Conservation (phyloP, 2,797 vertebrate genomes). For the Enteromius treurensis region DNA sequence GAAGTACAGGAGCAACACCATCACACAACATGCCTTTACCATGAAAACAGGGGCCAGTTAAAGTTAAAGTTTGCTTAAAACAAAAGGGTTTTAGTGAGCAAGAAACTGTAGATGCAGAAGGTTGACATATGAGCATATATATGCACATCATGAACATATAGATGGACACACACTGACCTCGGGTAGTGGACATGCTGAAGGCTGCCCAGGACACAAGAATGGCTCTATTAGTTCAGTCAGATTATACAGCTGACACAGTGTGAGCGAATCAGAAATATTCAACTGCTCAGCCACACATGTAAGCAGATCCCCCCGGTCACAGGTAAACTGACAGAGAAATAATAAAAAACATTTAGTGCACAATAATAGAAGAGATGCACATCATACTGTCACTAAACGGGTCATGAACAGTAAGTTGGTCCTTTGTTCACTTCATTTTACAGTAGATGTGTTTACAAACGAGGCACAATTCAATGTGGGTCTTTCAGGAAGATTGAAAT, state of each 20-base stretch:
- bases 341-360: neutral
- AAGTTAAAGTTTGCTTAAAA: neutral
- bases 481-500: neutral
- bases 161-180: slow-evolving; percentile 79
- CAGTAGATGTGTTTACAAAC: neutral
- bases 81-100: neutral
- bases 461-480: neutral
- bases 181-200: slow-evolving; percentile 87
- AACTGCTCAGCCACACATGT: slow-evolving; percentile 79
- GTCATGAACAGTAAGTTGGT: neutral
- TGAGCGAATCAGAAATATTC: slow-evolving; percentile 80
- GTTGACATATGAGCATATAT: neutral
- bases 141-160: neutral
- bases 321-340: slow-evolving; percentile 81
- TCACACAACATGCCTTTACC: slow-evolving; percentile 5
- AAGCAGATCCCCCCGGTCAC: slow-evolving; percentile 80
- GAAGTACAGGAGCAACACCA: slow-evolving; percentile 9
- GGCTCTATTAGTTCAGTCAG: slow-evolving; percentile 80
- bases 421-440: neutral
- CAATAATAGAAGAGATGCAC: neutral
- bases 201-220: slow-evolving; percentile 78
- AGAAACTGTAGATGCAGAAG: neutral
- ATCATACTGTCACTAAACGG: neutral
- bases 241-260: slow-evolving; percentile 83
- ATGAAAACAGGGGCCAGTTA: neutral